These are phyloP conservation scores for Drosophila ezoana DNA, from an alignment of 2,888 invertebrate species.

Conservation along the genomic window DNA sequence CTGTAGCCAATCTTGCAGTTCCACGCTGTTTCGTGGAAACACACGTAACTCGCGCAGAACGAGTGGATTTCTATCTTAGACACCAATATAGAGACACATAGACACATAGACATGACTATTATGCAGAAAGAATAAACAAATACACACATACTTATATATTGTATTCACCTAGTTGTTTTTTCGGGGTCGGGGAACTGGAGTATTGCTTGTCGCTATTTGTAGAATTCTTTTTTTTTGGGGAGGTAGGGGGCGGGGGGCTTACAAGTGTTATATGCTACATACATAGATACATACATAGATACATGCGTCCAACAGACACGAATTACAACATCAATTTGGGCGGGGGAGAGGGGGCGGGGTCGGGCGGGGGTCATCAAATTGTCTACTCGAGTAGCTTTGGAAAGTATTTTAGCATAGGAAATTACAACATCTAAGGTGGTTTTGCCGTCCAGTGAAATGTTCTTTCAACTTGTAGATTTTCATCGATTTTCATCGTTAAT, in stretches of 20 bases:
- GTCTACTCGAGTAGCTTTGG: slow-evolving; percentile 40
- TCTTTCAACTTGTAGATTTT: slow-evolving; percentile 62
- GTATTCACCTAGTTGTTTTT: slow-evolving; percentile 51
- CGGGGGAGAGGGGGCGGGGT: slow-evolving; percentile 4
- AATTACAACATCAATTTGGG: slow-evolving; percentile 72
- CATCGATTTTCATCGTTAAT: slow-evolving; percentile 12
- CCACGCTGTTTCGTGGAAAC: not conserved
- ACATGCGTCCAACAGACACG: slow-evolving; percentile 25
- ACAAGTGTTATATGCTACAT: slow-evolving; percentile 35
- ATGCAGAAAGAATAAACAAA: slow-evolving; percentile 44
- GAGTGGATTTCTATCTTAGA: slow-evolving; percentile 14
- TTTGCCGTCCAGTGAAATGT: slow-evolving; percentile 83
- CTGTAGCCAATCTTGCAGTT: slow-evolving; percentile 22
- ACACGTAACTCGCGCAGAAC: not conserved
- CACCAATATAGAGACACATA: slow-evolving; percentile 30
- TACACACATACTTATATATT: slow-evolving; percentile 61
- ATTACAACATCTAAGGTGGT: slow-evolving; percentile 85
- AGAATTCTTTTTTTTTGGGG: not conserved
- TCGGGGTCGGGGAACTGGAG: not conserved
- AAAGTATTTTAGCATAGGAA: slow-evolving; percentile 56
- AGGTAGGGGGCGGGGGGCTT: not conserved
- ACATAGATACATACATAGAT: slow-evolving; percentile 1
- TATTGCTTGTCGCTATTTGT: slow-evolving; percentile 25
- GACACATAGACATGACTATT: slow-evolving; percentile 37
- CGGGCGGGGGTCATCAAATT: slow-evolving; percentile 32